phyloP scores from a whole-genome alignment of 2,797 vertebrate genomes.

The Brachyrhaphis roseni region DNA sequence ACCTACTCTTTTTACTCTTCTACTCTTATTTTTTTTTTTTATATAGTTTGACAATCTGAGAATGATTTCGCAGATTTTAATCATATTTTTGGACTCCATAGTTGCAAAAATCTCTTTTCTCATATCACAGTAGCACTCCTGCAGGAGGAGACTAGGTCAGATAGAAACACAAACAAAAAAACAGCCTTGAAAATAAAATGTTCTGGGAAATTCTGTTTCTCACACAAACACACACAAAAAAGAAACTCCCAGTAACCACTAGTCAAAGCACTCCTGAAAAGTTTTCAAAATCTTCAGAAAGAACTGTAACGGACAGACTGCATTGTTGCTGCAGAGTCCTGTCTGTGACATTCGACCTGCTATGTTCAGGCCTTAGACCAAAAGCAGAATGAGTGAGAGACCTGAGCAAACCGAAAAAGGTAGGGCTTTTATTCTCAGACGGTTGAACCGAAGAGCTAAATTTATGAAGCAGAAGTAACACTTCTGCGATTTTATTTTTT shows the following conservation, averaged over 20 bases:
- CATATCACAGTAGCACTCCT: background rate
- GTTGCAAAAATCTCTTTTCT: background rate
- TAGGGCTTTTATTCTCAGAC: background rate
- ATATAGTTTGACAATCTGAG: background rate
- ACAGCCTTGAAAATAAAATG: background rate
- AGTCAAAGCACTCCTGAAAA: background rate
- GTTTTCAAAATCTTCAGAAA: background rate
- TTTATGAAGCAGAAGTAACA: background rate
- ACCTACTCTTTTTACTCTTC: background rate
- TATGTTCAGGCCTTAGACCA: background rate
- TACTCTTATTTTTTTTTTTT: too few relatives aligned
- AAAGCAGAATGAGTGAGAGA: background rate
- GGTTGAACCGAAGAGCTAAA: background rate
- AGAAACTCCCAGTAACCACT: background rate
- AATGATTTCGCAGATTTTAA: background rate
- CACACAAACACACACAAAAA: background rate
- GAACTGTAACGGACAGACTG: background rate
- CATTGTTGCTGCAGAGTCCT: background rate
- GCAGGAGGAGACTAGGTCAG: background rate
- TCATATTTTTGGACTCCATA: background rate
- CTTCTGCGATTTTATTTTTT: background rate
- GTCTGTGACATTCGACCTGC: background rate
- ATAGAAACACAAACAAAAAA: background rate
- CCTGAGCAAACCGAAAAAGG: background rate
- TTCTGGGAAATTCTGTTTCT: background rate